Conservation (phyloP, 1,140 invertebrate species). For the Orussus abietinus region DNA sequence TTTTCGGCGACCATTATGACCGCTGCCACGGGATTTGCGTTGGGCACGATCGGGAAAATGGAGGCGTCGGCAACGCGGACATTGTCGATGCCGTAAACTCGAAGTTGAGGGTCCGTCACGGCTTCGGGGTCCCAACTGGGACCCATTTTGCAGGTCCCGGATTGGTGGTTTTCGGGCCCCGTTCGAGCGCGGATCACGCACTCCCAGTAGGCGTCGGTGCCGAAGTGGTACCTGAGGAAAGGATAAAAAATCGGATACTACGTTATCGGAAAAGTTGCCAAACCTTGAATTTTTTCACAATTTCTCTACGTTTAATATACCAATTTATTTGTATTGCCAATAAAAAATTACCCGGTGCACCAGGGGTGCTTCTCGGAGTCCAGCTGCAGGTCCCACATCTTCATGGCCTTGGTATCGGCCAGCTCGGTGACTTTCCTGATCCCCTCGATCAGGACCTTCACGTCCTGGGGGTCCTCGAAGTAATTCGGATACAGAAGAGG, state of each 20-base stretch:
- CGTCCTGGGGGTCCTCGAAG: constrained; percentile 53
- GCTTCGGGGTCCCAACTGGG: constrained; percentile 34
- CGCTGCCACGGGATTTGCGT: constrained; percentile 51
- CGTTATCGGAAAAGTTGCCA: constrained; percentile 17
- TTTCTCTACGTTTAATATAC: background rate
- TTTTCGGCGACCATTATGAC: constrained; percentile 59
- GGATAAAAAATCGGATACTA: constrained; percentile 14
- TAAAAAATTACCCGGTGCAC: constrained; percentile 40
- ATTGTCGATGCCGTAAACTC: constrained; percentile 48
- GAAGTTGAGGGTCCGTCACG: constrained; percentile 54
- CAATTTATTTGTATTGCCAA: constrained; percentile 19
- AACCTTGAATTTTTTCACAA: background rate
- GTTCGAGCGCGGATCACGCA: constrained; percentile 47
- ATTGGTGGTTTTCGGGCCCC: constrained; percentile 52
- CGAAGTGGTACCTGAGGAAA: constrained; percentile 40
- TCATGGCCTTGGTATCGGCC: constrained; percentile 43
- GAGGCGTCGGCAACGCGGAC: constrained; percentile 58
- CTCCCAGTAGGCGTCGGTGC: constrained; percentile 54
- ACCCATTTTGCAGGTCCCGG: constrained; percentile 58
- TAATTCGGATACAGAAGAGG: constrained; percentile 70
- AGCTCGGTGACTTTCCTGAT: constrained; percentile 45
- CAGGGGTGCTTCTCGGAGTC: constrained; percentile 37
- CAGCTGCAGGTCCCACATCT: constrained; percentile 49
- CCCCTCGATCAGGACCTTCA: constrained; percentile 51
- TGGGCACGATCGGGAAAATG: constrained; percentile 56